Conservation (phyloP, 2,888 invertebrate genomes). For the Epistrophe eligans region DNA sequence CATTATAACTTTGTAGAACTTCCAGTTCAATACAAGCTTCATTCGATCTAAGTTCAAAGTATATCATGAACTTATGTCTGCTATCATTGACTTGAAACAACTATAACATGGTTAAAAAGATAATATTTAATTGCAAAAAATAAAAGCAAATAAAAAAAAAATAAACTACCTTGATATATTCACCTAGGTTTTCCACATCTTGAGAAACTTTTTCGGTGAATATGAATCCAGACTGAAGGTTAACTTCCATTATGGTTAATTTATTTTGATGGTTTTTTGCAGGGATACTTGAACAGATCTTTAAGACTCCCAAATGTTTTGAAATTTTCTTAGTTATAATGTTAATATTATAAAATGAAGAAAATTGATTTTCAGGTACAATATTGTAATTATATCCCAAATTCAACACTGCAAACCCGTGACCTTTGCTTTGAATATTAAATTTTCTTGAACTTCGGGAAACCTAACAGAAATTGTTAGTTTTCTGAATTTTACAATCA, state of each 20-base stretch:
- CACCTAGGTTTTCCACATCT: not conserved
- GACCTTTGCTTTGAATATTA: conserved; percentile 30
- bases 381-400: conserved; percentile 43
- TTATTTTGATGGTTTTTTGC: not conserved
- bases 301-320: not conserved
- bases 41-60: conserved; percentile 4
- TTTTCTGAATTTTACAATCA: not conserved
- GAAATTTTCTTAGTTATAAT: conserved; percentile 1
- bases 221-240: conserved; percentile 46
- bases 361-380: not conserved
- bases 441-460: not conserved
- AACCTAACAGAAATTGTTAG: not conserved
- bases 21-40: conserved; percentile 34
- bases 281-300: conserved; percentile 4
- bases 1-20: not conserved
- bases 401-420: conserved; percentile 36
- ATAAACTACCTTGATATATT: conserved; percentile 10
- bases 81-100: not conserved
- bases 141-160: too few species aligned
- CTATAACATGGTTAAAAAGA: not conserved
- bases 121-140: too few species aligned
- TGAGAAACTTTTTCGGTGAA: not conserved
- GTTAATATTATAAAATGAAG: not conserved
- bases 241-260: conserved; percentile 37
- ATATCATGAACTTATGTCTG: not conserved